Evolutionary conservation across 2,888 invertebrate genomes (phyloP).

Genomic region (Criorhina ranunculi): DNA sequence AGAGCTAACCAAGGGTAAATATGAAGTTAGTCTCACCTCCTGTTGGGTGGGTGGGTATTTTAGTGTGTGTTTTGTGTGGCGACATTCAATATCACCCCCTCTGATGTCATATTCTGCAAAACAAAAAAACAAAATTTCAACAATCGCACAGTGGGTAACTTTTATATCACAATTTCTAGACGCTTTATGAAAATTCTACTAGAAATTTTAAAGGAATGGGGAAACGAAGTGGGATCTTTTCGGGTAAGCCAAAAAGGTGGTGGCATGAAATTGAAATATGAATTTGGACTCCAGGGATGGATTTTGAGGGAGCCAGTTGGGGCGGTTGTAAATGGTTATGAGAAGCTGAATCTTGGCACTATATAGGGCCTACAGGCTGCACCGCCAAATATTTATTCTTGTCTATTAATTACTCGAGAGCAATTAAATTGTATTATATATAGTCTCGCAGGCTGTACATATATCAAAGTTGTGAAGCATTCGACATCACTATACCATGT

Average conservation of each 20-base stretch:
- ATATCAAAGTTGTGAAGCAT: too few species aligned
- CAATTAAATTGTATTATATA: too few species aligned
- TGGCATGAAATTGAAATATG: constrained; percentile 23
- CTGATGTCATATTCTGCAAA: constrained; percentile 33
- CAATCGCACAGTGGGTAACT: constrained; percentile 69
- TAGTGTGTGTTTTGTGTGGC: constrained; percentile 13
- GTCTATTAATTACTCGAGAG: too few species aligned
- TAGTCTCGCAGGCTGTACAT: too few species aligned
- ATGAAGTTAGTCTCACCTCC: constrained; percentile 9
- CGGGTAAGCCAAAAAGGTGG: neutral
- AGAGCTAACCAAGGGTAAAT: constrained; percentile 10
- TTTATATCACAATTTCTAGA: constrained; percentile 41
- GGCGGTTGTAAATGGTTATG: too few species aligned
- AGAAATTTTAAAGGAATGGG: neutral
- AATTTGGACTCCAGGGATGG: constrained; percentile 6
- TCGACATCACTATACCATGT: too few species aligned
- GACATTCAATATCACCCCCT: constrained; percentile 38
- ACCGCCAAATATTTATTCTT: too few species aligned
- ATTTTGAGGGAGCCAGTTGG: neutral
- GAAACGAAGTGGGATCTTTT: neutral
- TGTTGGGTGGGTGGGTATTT: neutral
- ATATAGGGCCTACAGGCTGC: too few species aligned
- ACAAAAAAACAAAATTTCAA: constrained; percentile 18
- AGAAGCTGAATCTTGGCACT: too few species aligned
- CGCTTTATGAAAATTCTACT: constrained; percentile 24